Conservation (phyloP, 2,113 vertebrate species). For the Pandion haliaetus region DNA sequence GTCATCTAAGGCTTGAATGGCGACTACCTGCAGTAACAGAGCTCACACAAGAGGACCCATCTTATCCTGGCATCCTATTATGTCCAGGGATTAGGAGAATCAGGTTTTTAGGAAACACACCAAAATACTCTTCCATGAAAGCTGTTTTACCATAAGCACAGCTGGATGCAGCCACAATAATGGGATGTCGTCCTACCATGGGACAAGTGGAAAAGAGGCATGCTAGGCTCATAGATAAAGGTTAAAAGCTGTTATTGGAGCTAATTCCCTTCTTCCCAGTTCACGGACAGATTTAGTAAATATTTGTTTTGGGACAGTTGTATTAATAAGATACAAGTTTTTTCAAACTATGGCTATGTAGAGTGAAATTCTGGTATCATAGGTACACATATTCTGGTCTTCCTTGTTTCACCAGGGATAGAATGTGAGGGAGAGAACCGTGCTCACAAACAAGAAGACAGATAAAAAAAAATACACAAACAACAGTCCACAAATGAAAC, state of each 20-base stretch:
- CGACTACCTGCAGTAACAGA: neutral
- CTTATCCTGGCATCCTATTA: neutral
- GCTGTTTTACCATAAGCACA: neutral
- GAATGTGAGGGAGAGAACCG: neutral
- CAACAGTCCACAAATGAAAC: neutral
- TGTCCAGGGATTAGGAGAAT: neutral
- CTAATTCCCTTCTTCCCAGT: neutral
- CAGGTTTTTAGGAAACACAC: neutral
- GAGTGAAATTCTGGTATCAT: neutral
- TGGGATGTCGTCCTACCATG: neutral
- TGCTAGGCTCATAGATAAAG: neutral
- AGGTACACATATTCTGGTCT: neutral
- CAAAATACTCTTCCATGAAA: neutral
- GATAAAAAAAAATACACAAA: neutral
- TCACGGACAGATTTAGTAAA: neutral
- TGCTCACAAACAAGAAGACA: neutral
- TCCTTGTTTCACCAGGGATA: neutral
- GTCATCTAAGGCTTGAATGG: neutral
- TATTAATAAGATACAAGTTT: neutral
- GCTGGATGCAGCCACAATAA: neutral
- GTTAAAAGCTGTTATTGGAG: neutral
- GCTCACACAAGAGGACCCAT: neutral
- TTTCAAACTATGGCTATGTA: neutral
- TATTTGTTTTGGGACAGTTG: neutral
- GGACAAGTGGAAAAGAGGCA: neutral